Evolutionary conservation across 2,113 vertebrate species (phyloP).

Genomic region (Spermophilus dauricus): DNA sequence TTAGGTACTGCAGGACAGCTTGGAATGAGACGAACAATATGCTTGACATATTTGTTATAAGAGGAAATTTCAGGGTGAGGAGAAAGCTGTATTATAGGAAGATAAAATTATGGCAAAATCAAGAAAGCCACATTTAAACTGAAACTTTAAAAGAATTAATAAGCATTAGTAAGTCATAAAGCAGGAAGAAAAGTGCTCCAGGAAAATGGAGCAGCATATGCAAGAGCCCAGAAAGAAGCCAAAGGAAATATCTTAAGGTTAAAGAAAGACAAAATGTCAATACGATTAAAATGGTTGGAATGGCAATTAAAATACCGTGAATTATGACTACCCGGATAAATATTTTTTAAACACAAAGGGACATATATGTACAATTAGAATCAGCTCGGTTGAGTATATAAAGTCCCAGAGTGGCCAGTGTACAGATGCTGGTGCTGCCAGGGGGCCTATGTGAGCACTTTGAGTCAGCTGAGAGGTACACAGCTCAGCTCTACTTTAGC

Average conservation of each 20-base stretch:
- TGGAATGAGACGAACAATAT: not conserved
- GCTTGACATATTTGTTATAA: not conserved
- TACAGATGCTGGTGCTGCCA: not conserved
- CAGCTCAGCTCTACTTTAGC: not conserved
- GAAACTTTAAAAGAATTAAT: slow-evolving; percentile 29
- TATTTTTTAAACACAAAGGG: not conserved
- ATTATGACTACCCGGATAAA: not conserved
- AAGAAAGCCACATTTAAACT: not conserved
- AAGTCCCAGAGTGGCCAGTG: not conserved
- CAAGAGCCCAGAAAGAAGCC: not conserved
- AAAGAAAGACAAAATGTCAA: slow-evolving; percentile 5
- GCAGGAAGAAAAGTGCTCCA: not conserved
- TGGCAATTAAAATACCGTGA: not conserved
- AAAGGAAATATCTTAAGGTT: not conserved
- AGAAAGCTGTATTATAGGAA: not conserved
- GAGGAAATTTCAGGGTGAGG: not conserved
- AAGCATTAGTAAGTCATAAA: not conserved
- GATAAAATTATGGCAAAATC: not conserved
- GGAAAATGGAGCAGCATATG: not conserved
- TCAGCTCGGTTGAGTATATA: not conserved
- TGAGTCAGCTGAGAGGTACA: not conserved
- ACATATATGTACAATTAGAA: not conserved
- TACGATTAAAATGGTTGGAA: not conserved
- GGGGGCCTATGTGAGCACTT: not conserved
- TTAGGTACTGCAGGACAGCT: not conserved